Percentiles rank a stretch among this genome's conserved stretches.
phyloP scores from a whole-genome alignment of 2,888 invertebrate genomes.

The Eucera pruinosa region DNA sequence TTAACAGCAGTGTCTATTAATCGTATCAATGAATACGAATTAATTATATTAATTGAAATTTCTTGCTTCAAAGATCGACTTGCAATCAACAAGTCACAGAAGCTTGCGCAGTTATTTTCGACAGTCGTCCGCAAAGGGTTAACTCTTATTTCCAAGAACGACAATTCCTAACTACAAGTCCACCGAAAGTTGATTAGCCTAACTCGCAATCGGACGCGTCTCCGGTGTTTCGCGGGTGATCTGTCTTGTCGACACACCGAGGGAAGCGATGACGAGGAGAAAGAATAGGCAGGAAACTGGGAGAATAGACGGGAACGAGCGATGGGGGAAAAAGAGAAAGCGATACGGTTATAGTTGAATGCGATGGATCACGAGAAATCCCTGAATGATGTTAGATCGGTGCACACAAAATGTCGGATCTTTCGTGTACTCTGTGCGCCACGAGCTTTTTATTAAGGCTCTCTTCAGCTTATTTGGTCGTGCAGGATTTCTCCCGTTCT shows the following conservation, averaged over 20 bases:
- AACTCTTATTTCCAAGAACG: background rate
- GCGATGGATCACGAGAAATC: conserved; percentile 24
- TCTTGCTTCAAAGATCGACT: too few relatives aligned
- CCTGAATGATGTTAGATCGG: conserved; percentile 32
- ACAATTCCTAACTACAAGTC: background rate
- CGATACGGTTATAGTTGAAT: conserved; percentile 12
- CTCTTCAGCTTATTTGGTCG: conserved; percentile 21
- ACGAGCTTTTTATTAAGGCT: background rate
- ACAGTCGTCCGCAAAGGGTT: too few relatives aligned
- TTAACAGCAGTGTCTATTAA: too few relatives aligned
- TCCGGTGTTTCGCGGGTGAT: conserved; percentile 4
- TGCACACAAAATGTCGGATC: conserved; percentile 47
- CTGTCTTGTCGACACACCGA: conserved; percentile 10
- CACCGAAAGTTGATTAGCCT: background rate
- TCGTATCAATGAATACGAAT: too few relatives aligned
- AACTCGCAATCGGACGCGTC: background rate
- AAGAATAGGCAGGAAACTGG: background rate
- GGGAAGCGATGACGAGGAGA: background rate
- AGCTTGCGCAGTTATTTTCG: too few relatives aligned
- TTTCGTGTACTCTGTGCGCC: conserved; percentile 7
- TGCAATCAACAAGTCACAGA: too few relatives aligned
- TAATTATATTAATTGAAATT: too few relatives aligned
- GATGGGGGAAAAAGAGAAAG: conserved; percentile 20
- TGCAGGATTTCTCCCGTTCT: background rate
- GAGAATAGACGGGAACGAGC: conserved; percentile 8